A percentile compares a stretch with the other conserved stretches of the same genome.
These are phyloP conservation scores for Cyclophora albipunctata DNA, from an alignment of 2,888 invertebrate species.

Conservation along the genomic window DNA sequence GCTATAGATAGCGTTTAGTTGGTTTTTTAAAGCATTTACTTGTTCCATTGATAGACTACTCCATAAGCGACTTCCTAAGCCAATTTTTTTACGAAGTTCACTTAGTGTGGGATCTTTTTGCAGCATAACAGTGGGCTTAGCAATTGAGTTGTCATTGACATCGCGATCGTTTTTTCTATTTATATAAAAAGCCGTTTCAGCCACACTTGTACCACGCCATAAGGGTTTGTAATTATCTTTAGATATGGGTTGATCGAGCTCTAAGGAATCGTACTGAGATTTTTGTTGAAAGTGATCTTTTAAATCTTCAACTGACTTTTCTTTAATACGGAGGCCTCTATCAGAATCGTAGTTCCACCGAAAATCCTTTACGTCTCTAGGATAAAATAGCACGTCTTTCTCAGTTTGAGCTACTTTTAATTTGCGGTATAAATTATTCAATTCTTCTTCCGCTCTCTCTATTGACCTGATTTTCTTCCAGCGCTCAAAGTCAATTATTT, in stretches of 20 bases:
- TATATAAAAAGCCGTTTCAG: slow-evolving; percentile 84
- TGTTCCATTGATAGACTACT: slow-evolving; percentile 90
- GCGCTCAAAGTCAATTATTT: slow-evolving; percentile 89
- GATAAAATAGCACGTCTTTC: slow-evolving; percentile 87
- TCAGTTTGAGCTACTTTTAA: slow-evolving; percentile 86
- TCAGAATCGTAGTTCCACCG: slow-evolving; percentile 87
- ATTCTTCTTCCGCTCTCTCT: slow-evolving; percentile 88
- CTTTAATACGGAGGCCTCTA: slow-evolving; percentile 85
- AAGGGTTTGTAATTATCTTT: slow-evolving; percentile 86
- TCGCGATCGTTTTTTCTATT: slow-evolving; percentile 75
- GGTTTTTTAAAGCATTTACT: slow-evolving; percentile 85
- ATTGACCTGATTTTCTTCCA: slow-evolving; percentile 88
- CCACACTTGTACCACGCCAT: slow-evolving; percentile 89
- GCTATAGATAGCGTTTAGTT: slow-evolving; percentile 87
- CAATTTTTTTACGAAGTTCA: slow-evolving; percentile 64
- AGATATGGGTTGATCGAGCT: slow-evolving; percentile 49
- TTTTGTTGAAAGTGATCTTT: slow-evolving; percentile 83
- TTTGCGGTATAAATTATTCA: slow-evolving; percentile 84
- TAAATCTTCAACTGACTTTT: slow-evolving; percentile 91
- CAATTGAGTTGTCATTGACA: slow-evolving; percentile 34
- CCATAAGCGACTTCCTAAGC: slow-evolving; percentile 85
- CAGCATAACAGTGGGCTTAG: slow-evolving; percentile 40
- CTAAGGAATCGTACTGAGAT: slow-evolving; percentile 70
- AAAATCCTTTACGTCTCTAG: slow-evolving; percentile 82
- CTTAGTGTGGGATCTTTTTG: slow-evolving; percentile 60